phyloP scores from a whole-genome alignment of 2,888 invertebrate species.

The Cephus sareptanus region DNA sequence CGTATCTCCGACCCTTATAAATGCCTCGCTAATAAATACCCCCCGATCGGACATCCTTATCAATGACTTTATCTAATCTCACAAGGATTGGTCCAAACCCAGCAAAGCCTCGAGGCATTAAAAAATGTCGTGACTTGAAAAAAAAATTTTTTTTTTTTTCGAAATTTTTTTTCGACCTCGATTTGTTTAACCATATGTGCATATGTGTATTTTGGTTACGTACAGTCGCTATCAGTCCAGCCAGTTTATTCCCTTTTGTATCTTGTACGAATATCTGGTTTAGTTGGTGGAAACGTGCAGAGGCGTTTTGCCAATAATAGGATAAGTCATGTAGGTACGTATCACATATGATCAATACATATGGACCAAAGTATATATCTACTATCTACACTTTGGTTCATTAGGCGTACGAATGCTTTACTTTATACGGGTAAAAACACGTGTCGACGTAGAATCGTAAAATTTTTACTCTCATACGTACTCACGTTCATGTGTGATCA shows the following conservation, averaged over 20 bases:
- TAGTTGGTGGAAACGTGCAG: neutral
- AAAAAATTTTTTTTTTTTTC: neutral
- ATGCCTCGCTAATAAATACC: constrained; percentile 5
- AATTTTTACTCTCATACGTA: neutral
- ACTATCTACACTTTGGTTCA: neutral
- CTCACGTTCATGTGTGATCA: neutral
- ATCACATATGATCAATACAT: too few relatives aligned
- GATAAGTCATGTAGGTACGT: too few relatives aligned
- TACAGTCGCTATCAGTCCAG: neutral
- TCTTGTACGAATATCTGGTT: neutral
- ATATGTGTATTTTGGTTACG: neutral
- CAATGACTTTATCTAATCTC: constrained; percentile 1
- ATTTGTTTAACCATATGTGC: too few relatives aligned
- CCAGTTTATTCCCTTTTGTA: neutral
- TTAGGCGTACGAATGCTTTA: neutral
- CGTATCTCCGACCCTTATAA: constrained; percentile 8
- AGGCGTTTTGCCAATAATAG: too few relatives aligned
- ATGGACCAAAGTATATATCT: too few relatives aligned
- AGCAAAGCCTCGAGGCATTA: neutral
- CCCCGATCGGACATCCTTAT: neutral
- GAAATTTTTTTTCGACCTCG: too few relatives aligned
- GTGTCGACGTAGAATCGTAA: neutral
- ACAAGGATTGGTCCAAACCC: neutral
- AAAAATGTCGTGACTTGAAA: neutral
- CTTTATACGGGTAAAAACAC: neutral